Evolutionary conservation across 1,140 invertebrate species (phyloP).

Genomic region (Stratiolaelaps scimitus): DNA sequence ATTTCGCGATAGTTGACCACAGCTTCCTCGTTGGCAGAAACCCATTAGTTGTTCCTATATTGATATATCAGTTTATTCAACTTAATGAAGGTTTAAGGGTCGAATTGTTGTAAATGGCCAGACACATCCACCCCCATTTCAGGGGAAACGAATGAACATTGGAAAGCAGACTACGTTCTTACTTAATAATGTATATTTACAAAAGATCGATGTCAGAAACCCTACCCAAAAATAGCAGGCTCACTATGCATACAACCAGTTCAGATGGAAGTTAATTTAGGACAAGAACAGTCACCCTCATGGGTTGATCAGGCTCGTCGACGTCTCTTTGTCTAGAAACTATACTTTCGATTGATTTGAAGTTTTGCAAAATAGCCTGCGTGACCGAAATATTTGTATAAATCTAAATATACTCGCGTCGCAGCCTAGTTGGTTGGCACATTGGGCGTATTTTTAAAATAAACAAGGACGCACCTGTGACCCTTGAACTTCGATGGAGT

Average conservation of each 20-base stretch:
- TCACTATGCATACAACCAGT: too few relatives aligned
- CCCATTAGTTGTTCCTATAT: slow-evolving; percentile 8
- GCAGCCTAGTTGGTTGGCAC: too few relatives aligned
- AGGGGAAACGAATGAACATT: neutral
- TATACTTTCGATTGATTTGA: too few relatives aligned
- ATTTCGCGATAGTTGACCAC: neutral
- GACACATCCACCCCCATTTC: neutral
- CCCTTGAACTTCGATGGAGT: neutral
- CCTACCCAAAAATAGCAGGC: too few relatives aligned
- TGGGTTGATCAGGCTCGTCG: too few relatives aligned
- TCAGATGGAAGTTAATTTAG: too few relatives aligned
- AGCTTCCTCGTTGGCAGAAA: slow-evolving; percentile 1
- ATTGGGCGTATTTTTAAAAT: too few relatives aligned
- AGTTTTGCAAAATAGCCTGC: neutral
- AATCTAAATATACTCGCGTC: neutral
- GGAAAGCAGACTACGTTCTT: neutral
- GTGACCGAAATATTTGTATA: neutral
- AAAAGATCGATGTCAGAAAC: neutral
- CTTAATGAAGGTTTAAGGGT: neutral
- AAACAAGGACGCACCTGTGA: slow-evolving; percentile 9
- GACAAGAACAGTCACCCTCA: too few relatives aligned
- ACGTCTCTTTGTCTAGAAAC: too few relatives aligned
- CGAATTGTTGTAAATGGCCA: neutral
- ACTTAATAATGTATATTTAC: neutral
- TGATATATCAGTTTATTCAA: neutral